Evolutionary conservation across 2,797 vertebrate species (phyloP).

Genomic region (Nasua narica): DNA sequence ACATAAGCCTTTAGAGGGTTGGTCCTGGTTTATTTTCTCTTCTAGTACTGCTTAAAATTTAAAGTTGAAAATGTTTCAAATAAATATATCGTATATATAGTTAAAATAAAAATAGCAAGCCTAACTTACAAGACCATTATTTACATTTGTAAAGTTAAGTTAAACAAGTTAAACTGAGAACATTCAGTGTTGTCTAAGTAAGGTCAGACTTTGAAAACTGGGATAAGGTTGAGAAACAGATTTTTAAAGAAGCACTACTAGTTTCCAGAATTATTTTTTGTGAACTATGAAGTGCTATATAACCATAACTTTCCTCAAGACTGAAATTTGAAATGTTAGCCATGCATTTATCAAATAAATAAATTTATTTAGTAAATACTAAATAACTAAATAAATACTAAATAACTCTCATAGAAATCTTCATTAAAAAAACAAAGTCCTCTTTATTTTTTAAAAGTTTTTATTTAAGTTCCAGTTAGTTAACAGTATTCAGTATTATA

Average conservation of each 20-base stretch:
- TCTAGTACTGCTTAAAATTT: neutral
- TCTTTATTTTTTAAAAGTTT: neutral
- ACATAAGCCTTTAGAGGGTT: neutral
- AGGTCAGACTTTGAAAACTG: neutral
- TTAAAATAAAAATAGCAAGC: neutral
- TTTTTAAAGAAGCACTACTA: neutral
- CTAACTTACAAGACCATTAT: neutral
- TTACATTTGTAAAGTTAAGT: neutral
- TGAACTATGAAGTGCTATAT: neutral
- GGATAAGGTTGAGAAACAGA: neutral
- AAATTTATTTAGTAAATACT: too few species aligned
- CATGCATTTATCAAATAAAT: neutral
- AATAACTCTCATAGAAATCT: neutral
- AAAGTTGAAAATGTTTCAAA: neutral
- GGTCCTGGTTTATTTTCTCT: neutral
- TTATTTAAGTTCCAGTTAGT: neutral
- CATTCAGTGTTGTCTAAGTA: neutral
- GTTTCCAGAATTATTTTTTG: neutral
- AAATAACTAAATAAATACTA: slow-evolving; percentile 32
- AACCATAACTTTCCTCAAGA: neutral
- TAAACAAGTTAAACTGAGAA: neutral
- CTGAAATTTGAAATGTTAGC: slow-evolving; percentile 33
- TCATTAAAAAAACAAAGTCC: neutral
- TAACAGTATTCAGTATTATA: too few species aligned
- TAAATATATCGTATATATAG: neutral